Evolutionary conservation across 2,888 invertebrate species (phyloP).

Genomic region (Acronicta psi): DNA sequence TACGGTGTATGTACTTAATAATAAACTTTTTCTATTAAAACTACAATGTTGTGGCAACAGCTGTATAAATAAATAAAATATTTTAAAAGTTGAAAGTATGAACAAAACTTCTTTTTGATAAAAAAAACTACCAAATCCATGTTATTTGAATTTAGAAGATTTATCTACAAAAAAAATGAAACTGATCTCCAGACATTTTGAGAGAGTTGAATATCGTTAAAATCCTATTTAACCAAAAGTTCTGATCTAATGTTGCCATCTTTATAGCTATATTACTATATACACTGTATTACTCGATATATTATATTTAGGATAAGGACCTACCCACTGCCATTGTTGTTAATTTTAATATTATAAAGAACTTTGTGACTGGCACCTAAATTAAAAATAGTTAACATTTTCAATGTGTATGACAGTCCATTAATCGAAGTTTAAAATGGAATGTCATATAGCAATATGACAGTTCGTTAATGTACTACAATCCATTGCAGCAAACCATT

Average conservation of each 20-base stretch:
- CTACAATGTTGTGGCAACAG: too few species aligned
- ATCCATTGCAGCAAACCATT: too few species aligned
- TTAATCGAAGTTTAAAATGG: background rate
- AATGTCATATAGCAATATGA: conserved; percentile 1
- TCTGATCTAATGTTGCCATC: conserved; percentile 32
- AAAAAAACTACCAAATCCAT: too few species aligned
- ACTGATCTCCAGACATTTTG: background rate
- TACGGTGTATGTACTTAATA: conserved; percentile 34
- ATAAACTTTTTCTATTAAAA: background rate
- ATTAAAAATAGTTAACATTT: background rate
- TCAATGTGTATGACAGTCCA: conserved; percentile 1
- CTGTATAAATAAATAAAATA: too few species aligned
- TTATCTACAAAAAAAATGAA: too few species aligned
- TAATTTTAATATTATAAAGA: conserved; percentile 35
- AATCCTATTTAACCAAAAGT: conserved; percentile 34
- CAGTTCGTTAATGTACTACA: background rate
- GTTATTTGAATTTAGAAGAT: too few species aligned
- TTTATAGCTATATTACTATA: conserved; percentile 32
- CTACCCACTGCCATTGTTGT: conserved; percentile 56
- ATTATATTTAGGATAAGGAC: conserved; percentile 43
- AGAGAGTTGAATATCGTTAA: conserved; percentile 6
- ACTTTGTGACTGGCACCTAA: conserved; percentile 30
- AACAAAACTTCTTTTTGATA: too few species aligned
- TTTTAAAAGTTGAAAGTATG: too few species aligned
- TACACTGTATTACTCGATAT: conserved; percentile 40